Percentiles rank a stretch among this genome's conserved stretches.
phyloP scores from a whole-genome alignment of 2,113 vertebrate species.

The Pelobates fuscus region DNA sequence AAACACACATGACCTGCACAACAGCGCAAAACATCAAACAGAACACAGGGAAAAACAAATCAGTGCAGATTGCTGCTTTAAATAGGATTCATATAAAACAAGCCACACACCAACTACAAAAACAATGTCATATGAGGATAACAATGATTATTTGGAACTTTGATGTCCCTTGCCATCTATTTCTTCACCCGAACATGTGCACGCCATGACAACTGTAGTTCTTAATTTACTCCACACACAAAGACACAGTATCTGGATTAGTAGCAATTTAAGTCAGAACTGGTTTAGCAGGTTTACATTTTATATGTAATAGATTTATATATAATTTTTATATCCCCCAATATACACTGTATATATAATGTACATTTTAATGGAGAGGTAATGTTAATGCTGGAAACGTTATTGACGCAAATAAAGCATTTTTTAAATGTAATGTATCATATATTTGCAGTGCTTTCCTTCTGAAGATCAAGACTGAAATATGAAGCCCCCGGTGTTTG shows the following conservation, averaged over 20 bases:
- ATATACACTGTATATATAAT: no score
- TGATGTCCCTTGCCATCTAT: slow-evolving; percentile 13
- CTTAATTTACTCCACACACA: slow-evolving; percentile 7
- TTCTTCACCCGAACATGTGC: slow-evolving; percentile 16
- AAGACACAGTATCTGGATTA: neutral
- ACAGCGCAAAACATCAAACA: neutral
- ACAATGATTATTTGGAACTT: slow-evolving; percentile 11
- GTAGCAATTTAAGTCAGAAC: neutral
- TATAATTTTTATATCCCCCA: no score
- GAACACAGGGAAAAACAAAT: neutral
- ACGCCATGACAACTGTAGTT: slow-evolving; percentile 20
- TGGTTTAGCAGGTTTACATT: slow-evolving; percentile 30
- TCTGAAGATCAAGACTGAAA: no score
- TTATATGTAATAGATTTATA: no score
- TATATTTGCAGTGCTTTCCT: no score
- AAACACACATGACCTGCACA: neutral
- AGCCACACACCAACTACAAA: neutral
- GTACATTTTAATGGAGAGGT: no score
- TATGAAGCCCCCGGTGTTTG: no score
- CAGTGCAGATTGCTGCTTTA: neutral
- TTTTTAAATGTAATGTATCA: no score
- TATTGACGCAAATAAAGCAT: no score
- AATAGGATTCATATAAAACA: neutral
- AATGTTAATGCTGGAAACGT: no score
- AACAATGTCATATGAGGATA: slow-evolving; percentile 36